These are phyloP conservation scores for Dynastes grantii DNA, from an alignment of 2,888 invertebrate genomes.

Conservation along the genomic window DNA sequence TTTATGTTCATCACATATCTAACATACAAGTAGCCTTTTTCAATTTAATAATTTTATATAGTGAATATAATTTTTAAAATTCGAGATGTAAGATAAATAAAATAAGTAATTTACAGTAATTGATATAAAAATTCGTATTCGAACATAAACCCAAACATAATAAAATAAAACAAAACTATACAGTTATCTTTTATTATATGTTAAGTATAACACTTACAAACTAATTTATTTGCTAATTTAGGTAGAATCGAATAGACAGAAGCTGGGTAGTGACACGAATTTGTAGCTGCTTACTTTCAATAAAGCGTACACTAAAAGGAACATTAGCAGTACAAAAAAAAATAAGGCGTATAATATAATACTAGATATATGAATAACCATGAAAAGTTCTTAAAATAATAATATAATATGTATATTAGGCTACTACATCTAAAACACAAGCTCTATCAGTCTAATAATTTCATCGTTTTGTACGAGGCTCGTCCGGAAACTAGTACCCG, in stretches of 20 bases:
- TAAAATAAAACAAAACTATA: background rate
- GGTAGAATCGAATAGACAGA: conserved; percentile 34
- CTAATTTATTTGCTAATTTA: background rate
- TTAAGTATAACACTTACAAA: conserved; percentile 22
- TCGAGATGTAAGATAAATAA: no score
- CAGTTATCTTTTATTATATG: no score
- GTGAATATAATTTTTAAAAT: no score
- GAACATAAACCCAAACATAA: conserved; percentile 9
- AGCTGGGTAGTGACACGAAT: background rate
- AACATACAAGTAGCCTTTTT: no score
- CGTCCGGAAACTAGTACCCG: no score
- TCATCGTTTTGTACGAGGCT: background rate
- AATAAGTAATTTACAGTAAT: no score
- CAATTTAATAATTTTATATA: no score
- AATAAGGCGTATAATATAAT: background rate
- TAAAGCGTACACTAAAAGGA: background rate
- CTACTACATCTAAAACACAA: conserved; percentile 4
- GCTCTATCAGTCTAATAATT: conserved; percentile 20
- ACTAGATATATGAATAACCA: background rate
- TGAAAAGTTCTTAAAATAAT: background rate
- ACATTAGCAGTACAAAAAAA: background rate
- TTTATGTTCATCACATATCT: background rate
- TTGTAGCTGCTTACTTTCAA: background rate
- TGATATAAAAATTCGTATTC: no score
- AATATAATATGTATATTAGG: background rate